Conservation (phyloP, 2,113 vertebrate species). For the Xyrauchen texanus region DNA sequence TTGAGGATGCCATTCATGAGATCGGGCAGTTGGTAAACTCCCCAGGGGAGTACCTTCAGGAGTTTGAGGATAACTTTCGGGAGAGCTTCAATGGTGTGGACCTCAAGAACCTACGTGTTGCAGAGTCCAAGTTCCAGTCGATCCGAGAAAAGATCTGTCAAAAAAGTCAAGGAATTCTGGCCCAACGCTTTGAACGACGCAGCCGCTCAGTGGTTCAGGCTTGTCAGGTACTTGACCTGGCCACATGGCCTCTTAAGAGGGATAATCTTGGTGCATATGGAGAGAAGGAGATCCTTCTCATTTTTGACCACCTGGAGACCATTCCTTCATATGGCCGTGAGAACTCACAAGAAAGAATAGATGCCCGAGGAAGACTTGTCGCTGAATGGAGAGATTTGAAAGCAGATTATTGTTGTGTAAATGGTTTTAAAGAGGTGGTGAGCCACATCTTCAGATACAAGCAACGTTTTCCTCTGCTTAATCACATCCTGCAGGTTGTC, state of each 20-base stretch:
- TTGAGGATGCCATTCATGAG: conserved; percentile 92
- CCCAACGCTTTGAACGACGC: conserved; percentile 86
- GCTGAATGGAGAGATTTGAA: conserved; percentile 94
- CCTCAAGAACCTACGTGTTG: conserved; percentile 91
- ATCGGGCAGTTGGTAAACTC: conserved; percentile 87
- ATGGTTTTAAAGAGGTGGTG: conserved; percentile 88
- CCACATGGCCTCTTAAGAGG: conserved; percentile 83
- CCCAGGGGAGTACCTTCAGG: conserved; percentile 91
- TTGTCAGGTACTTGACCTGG: conserved; percentile 88
- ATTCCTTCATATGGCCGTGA: conserved; percentile 80
- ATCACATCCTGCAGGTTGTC: conserved; percentile 85
- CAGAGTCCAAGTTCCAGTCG: conserved; percentile 95
- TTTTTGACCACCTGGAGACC: conserved; percentile 85
- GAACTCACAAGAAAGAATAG: conserved; percentile 73
- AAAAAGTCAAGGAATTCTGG: conserved; percentile 87
- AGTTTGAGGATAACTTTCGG: conserved; percentile 93
- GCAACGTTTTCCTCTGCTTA: conserved; percentile 89
- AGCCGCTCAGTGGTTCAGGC: conserved; percentile 87
- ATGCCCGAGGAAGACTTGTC: conserved; percentile 79
- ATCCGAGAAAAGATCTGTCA: conserved; percentile 96
- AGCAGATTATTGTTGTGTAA: conserved; percentile 89
- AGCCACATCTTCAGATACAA: conserved; percentile 88
- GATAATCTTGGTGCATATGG: conserved; percentile 87
- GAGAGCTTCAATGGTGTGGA: conserved; percentile 94
- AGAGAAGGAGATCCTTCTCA: conserved; percentile 88